Evolutionary conservation across 2,888 invertebrate species (phyloP), one percentile per base, ranked within the genome.

Genomic region (Acleris literana): DNA sequence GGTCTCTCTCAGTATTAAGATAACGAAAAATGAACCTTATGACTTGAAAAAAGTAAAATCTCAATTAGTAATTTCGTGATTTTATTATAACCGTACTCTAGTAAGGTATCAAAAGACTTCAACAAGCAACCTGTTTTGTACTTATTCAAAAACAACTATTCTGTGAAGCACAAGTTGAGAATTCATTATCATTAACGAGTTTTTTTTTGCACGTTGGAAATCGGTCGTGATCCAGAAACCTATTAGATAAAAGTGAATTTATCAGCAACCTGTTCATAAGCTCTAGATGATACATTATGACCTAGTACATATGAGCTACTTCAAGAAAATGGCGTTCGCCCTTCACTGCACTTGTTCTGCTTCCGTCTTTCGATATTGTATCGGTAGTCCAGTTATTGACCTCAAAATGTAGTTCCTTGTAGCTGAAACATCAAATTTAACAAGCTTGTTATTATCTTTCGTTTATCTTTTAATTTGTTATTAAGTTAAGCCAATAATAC

Each of bases 321-420:
- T 60, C 33, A 22, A 53, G 48, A 7, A 17, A 29, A 9, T 18
- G 13, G 52, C 22, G n/a, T 18, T 22, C 46, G 64, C 64, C 59
- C 64, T 60, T 60, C 48, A 11, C 59, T 16, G 53, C 25, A 33
- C 52, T 57, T 43, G 25, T 44, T 39, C 18, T 48, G 54, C 54
- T 59, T 64, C 59, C 64, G 64, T 54, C 25, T 60, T 55, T 25
- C 25, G n/a, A 49, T 52, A 58, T 59, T 54, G 54, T 60, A 22
- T 17, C 16, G 22, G 25, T 25, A 13, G 53, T 64, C 48, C 33
- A 49, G 64, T 64, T 56, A 51, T 60, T 60, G 60, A 65, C 60
- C 60, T 65, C 44, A 65, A 48, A 57, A 54, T 5, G n/a, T 16
- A 16, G 44, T 44, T 44, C 25, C 44, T 44, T 56, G 25, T 44